Evolutionary conservation across 2,888 invertebrate genomes (phyloP).

Genomic region (Taphrorychus bicolor): DNA sequence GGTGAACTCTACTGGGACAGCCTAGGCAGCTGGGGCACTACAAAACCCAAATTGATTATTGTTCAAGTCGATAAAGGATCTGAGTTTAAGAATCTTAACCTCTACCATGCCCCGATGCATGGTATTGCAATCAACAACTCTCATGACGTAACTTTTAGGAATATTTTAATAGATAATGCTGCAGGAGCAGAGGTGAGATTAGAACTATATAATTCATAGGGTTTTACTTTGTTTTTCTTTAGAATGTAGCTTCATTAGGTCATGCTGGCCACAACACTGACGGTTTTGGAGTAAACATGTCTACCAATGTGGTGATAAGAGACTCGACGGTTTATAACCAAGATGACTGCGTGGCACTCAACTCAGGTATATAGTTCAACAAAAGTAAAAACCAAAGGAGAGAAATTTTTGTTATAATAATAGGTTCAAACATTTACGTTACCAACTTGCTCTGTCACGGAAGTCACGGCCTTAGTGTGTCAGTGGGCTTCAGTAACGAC

Average conservation of each 20-base stretch:
- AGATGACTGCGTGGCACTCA: conserved; percentile 33
- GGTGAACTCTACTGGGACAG: conserved; percentile 35
- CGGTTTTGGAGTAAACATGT: conserved; percentile 29
- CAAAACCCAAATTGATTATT: conserved; percentile 25
- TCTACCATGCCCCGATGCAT: conserved; percentile 31
- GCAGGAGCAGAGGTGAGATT: conserved; percentile 23
- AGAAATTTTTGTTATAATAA: neutral
- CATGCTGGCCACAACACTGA: conserved; percentile 36
- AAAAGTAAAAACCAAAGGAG: too few species aligned
- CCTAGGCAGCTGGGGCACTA: conserved; percentile 29
- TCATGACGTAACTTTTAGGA: conserved; percentile 15
- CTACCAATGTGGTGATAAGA: conserved; percentile 21
- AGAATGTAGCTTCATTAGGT: conserved; percentile 24
- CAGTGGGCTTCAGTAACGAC: conserved; percentile 32
- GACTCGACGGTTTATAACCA: conserved; percentile 31
- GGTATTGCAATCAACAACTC: conserved; percentile 24
- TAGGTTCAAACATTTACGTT: conserved; percentile 30
- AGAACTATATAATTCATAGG: neutral
- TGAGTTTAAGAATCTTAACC: conserved; percentile 13
- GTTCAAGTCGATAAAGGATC: conserved; percentile 16
- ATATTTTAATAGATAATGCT: conserved; percentile 28
- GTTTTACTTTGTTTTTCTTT: neutral
- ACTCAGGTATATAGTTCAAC: conserved; percentile 22
- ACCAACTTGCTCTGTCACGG: conserved; percentile 29
- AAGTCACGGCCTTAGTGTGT: conserved; percentile 35